Base-by-base conservation (phyloP, 2,113 vertebrate genomes). In the Nettapus auritus region DNA sequence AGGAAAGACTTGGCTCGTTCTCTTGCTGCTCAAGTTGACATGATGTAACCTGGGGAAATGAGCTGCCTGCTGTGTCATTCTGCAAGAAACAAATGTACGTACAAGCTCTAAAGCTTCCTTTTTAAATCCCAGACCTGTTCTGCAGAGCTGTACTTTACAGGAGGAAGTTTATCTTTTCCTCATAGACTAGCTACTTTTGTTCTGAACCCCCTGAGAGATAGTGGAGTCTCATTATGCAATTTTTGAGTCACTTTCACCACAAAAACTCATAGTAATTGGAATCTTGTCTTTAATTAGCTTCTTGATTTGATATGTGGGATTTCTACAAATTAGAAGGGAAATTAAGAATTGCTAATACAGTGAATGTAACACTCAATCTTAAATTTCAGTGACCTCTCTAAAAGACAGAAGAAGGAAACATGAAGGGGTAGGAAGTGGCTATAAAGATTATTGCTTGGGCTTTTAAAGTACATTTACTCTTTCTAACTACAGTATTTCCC, bases 181-280 rank as follows among this genome's bases (percentile, higher is more conserved):
- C 34, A 48, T 56, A 90, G 63, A 70, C 31, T 28, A 64, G 22
- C 23, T 83, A 42, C 62, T 60, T 76, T 42, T 60, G 46, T 95
- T 94, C 60, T 68, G 76, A 88, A 94, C 92, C 73, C 53, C 46
- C 42, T 63, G 50, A 82, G 33, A 90, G 38, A 84, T 60, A 96
- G 87, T 48, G 19, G 38, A 71, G 48, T 25, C 13, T 89, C 33
- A 26, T 94, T 93, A 93, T 66, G 53, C 66, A 89, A 75, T 92
- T 90, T 96, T 82, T 78, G 7, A 84, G 48, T 82, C 53, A 57
- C 34, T 90, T 95, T 75, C 69, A 79, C 38, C 29, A 79, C 29
- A 84, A 81, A 94, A 84, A 6, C 20, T 87, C 62, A 89, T 12
- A 87, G 89, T 67, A 93, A 91, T 87, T 89, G 42, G 40, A 94